Evolutionary conservation across 2,113 vertebrate genomes (phyloP), one percentile per base, ranked within the genome.

Genomic region (Leptosomus discolor): DNA sequence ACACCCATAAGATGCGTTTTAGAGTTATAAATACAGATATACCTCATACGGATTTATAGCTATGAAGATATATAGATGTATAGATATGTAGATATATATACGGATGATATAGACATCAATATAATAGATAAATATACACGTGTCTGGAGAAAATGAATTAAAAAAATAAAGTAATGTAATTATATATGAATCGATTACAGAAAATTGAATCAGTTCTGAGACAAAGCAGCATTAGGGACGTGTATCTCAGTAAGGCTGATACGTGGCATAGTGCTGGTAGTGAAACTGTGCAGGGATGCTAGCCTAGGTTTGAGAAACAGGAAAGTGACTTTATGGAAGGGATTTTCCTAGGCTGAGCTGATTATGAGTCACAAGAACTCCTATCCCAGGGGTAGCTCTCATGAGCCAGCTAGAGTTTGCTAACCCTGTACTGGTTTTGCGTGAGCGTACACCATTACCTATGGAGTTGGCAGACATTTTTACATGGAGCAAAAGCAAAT

Each of bases 361-460:
- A 61, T 63, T 70, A 6, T 74, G 81, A 94, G 73, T 95, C 93
- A 90, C 61, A 92, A 61, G 65, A 95, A 71, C 51, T 89, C 46
- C 29, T 43, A 36, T 12, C 34, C 30, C 27, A 63, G 50, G 3
- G 2, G 36, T n/a, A 58, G 51, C 17, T 88, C n/a, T 75, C 56
- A 51, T 2, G 0, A 92, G 26, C 34, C 56, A 85, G 16, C 12
- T 73, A 9, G 29, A 71, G 12, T 70, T 84, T 94, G 58, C 82
- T 60, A 84, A 23, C 2, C 9, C 26, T 71, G 57, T 24, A 16
- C 23, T 39, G 27, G 6, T 21, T 92, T 78, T 91, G 14, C 5
- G 8, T 20, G 46, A 34, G n/a, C 0, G 0, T 68, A 51, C 16
- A 41, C 12, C 21, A 63, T 39, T 34, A 54, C 19, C 30, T 36